phyloP scores from a whole-genome alignment of 2,888 invertebrate genomes.

The Drosophila trichaetosa region DNA sequence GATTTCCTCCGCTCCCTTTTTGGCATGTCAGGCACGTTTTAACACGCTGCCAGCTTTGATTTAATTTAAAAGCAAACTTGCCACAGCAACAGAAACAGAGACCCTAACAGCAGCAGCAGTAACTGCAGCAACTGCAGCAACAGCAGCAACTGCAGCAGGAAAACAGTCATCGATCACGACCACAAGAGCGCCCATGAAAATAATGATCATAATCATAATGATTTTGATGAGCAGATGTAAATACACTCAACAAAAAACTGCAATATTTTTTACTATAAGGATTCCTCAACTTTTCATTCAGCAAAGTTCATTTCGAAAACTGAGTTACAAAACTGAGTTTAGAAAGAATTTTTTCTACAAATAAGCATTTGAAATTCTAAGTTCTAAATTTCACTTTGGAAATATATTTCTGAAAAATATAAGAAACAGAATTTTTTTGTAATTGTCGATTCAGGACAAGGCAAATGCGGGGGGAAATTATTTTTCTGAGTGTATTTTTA shows the following conservation, averaged over 20 bases:
- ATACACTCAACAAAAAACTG: neutral
- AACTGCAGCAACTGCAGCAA: neutral
- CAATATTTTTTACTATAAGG: neutral
- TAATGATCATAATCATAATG: conserved; percentile 11
- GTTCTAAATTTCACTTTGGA: neutral
- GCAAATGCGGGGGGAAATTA: neutral
- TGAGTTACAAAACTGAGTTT: neutral
- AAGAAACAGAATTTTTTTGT: neutral
- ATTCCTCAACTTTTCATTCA: neutral
- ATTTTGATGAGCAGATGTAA: conserved; percentile 15
- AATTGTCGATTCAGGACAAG: neutral
- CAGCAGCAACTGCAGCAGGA: conserved; percentile 39
- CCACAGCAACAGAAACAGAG: conserved; percentile 30
- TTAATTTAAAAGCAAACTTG: conserved; percentile 76
- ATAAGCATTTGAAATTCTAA: neutral
- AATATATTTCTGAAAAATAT: neutral
- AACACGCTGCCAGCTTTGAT: conserved; percentile 81
- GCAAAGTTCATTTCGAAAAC: neutral
- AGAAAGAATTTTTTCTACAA: too few relatives aligned
- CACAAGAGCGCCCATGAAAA: conserved; percentile 32
- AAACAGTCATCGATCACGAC: conserved; percentile 72
- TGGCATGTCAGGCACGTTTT: conserved; percentile 80
- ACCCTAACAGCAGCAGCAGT: neutral
- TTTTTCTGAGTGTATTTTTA: neutral
- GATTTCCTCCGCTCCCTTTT: conserved; percentile 64